These are phyloP conservation scores for Rhinoptilus africanus DNA, from an alignment of 2,113 vertebrate species.

Conservation along the genomic window DNA sequence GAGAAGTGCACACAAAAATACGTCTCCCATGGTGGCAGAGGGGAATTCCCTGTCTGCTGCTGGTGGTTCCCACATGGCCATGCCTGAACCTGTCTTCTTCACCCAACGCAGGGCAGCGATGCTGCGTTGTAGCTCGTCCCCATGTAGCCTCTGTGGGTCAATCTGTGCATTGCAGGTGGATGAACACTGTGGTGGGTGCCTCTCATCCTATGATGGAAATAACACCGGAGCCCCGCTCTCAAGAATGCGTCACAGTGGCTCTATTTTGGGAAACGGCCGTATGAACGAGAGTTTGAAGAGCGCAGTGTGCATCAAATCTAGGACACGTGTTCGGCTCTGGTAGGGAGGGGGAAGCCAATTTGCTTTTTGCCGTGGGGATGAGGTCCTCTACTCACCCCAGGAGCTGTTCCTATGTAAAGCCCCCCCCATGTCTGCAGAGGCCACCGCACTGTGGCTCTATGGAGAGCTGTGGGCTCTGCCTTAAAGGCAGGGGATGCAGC, in stretches of 20 bases:
- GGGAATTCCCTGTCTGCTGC: neutral
- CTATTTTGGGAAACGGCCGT: neutral
- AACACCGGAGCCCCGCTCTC: neutral
- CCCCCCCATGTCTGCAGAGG: neutral
- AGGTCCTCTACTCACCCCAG: neutral
- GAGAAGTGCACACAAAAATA: neutral
- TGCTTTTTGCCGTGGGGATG: neutral
- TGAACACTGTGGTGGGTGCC: neutral
- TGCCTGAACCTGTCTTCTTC: neutral
- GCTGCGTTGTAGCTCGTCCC: neutral
- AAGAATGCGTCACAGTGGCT: neutral
- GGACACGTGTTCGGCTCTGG: neutral
- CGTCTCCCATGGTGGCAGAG: rapidly evolving
- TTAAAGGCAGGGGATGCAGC: neutral
- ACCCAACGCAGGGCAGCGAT: rapidly evolving
- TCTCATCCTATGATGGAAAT: neutral
- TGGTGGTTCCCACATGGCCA: neutral
- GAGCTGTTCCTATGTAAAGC: neutral
- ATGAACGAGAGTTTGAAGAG: neutral
- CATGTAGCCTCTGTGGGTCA: neutral
- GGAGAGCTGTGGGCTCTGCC: neutral
- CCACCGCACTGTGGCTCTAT: neutral
- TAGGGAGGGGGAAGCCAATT: neutral
- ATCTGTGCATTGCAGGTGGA: neutral
- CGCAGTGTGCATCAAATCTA: neutral